Evolutionary conservation across 2,113 vertebrate species (phyloP).

Genomic region (Panthera leo): DNA sequence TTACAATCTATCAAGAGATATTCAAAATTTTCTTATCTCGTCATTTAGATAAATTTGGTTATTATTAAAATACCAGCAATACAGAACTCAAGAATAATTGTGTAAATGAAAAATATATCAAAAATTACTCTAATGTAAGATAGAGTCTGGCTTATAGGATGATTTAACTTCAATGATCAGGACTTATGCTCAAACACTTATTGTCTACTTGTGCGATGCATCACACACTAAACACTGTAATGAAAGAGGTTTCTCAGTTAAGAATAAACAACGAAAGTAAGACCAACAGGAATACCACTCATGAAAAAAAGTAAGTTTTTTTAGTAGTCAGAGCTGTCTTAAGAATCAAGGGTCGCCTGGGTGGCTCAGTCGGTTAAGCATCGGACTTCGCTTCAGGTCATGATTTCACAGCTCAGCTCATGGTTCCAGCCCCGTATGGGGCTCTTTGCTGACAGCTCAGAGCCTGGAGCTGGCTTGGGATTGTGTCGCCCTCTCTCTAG

Average conservation of each 20-base stretch:
- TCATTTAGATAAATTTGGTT: neutral
- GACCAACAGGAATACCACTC: neutral
- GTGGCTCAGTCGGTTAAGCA: too few relatives aligned
- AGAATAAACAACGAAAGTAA: neutral
- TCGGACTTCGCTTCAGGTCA: too few relatives aligned
- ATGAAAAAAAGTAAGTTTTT: neutral
- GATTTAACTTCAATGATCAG: neutral
- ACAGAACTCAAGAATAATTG: neutral
- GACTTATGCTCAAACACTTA: neutral
- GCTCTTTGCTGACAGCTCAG: too few relatives aligned
- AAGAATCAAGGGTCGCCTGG: neutral
- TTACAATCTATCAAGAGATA: constrained; percentile 84
- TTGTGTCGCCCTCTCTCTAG: too few relatives aligned
- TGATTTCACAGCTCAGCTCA: too few relatives aligned
- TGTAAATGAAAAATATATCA: neutral
- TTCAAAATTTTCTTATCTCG: constrained; percentile 15
- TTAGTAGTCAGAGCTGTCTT: neutral
- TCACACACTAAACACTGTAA: neutral
- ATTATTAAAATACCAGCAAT: neutral
- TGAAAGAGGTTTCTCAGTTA: neutral
- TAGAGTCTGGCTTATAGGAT: neutral
- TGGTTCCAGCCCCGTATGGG: too few relatives aligned
- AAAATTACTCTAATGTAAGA: neutral
- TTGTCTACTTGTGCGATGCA: neutral
- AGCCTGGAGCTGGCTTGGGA: too few relatives aligned